phyloP scores from a whole-genome alignment of 2,797 vertebrate genomes.

The Neoniphon sammara region DNA sequence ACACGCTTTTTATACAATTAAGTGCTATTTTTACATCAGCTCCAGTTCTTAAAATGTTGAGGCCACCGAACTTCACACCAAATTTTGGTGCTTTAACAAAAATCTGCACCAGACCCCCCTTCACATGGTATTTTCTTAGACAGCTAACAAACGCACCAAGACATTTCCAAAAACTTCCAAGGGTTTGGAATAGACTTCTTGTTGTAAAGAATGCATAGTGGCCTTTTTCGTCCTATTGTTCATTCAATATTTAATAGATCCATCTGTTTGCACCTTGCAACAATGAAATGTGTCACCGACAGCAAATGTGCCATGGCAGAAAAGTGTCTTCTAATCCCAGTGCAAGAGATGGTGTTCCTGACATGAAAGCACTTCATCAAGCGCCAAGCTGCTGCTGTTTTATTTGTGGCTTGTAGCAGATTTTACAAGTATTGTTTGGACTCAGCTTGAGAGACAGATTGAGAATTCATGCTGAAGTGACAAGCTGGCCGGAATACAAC shows the following conservation, averaged over 20 bases:
- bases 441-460: slow-evolving; percentile 7
- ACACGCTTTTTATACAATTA: no score
- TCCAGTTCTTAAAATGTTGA: no score
- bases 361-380: slow-evolving; percentile 41
- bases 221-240: slow-evolving; percentile 10
- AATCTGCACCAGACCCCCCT: no score
- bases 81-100: no score
- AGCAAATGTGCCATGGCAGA: slow-evolving; percentile 44
- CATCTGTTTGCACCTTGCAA: slow-evolving; percentile 60
- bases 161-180: background rate
- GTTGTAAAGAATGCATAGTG: slow-evolving; percentile 20
- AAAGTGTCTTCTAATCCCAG: slow-evolving; percentile 46
- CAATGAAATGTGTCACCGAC: slow-evolving; percentile 54
- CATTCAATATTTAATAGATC: slow-evolving; percentile 56
- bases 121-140: no score
- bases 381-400: slow-evolving; percentile 18
- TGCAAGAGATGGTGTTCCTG: slow-evolving; percentile 30
- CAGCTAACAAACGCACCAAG: no score
- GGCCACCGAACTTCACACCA: no score
- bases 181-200: slow-evolving; percentile 4
- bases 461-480: slow-evolving; percentile 40
- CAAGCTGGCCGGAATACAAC: slow-evolving; percentile 8
- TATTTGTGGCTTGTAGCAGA: slow-evolving; percentile 31
- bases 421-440: slow-evolving; percentile 41
- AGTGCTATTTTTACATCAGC: no score